Conservation (phyloP, 53 echinoderm and acorn worm genomes). For the Astropecten irregularis region DNA sequence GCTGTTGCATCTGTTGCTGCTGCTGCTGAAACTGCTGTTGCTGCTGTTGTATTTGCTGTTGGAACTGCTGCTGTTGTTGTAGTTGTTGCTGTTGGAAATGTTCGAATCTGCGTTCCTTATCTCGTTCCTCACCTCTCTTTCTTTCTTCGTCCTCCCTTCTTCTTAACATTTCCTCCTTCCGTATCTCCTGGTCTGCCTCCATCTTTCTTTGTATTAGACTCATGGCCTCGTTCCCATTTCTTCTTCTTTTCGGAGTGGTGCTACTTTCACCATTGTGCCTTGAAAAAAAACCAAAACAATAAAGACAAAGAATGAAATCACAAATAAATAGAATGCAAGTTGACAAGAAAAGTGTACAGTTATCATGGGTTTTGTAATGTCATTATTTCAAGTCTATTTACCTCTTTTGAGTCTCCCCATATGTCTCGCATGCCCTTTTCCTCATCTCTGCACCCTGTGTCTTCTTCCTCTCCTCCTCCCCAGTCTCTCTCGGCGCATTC, state of each 20-base stretch:
- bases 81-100: slow-evolving; percentile 35
- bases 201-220: slow-evolving; percentile 38
- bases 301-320: slow-evolving; percentile 6
- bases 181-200: slow-evolving; percentile 17
- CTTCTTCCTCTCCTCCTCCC: slow-evolving; percentile 39
- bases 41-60: slow-evolving; percentile 32
- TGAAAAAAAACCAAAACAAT: neutral
- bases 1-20: slow-evolving; percentile 41
- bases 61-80: slow-evolving; percentile 15
- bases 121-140: slow-evolving; percentile 37
- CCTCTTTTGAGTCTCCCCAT: slow-evolving; percentile 44
- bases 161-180: slow-evolving; percentile 8
- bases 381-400: neutral
- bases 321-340: neutral
- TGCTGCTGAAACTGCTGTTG: slow-evolving; percentile 35
- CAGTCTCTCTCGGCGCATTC: slow-evolving; percentile 16
- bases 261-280: slow-evolving; percentile 49
- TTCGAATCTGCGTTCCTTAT: slow-evolving; percentile 41
- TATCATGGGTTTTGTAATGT: neutral
- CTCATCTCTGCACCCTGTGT: slow-evolving; percentile 33
- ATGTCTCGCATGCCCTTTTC: slow-evolving; percentile 40
- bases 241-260: slow-evolving; percentile 34
- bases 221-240: slow-evolving; percentile 36
- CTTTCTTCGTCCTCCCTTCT: slow-evolving; percentile 24
- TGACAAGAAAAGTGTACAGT: neutral